Base-by-base conservation (phyloP, 2,888 invertebrate genomes). In the Leuctra nigra region DNA sequence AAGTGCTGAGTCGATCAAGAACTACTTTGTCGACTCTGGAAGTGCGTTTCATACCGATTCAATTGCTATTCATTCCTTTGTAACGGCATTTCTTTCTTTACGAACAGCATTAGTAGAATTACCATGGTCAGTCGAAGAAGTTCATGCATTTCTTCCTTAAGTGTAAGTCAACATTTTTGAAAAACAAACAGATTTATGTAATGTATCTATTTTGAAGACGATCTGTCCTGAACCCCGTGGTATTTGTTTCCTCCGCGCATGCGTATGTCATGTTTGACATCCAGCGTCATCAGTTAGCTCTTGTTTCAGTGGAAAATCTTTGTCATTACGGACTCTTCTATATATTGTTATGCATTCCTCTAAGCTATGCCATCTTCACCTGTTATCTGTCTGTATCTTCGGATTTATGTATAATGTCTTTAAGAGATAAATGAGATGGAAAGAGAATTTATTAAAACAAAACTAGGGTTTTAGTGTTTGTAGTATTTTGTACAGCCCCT, bases 401-500 rank as follows among this genome's bases (percentile, higher is more conserved):
- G 35, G n/a, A 50, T 50, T 35, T 35, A 35, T 22, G 35, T 20
- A 33, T 35, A 50, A 33, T 50, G 33, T 50, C 50, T 35, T 16
- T 35, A 50, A 29, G 50, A 16, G 35, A 22, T 11, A 33, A 35
- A 35, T 44, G 48, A 38, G 58, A 39, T 39, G 33, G 53, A 58
- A 38, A 54, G 52, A 55, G 50, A 60, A 53, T 58, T 54, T 56
- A 56, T 61, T 58, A 56, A 35, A 57, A 56, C 50, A 53, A 53
- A 48, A 24, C 54, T 61, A 61, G 61, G 55, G 56, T 69, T 68
- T 69, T 70, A 71, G 69, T 71, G 69, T 71, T 69, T 66, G 65
- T 67, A 69, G 69, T 69, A 69, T 71, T 72, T 71, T 71, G 71
- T 72, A 71, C 70, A 72, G 70, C 68, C 48, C 24, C 33, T 33